Percentiles rank a stretch among this genome's conserved stretches.
Conservation (phyloP, 1,140 invertebrate genomes). For the Aethina tumida region DNA sequence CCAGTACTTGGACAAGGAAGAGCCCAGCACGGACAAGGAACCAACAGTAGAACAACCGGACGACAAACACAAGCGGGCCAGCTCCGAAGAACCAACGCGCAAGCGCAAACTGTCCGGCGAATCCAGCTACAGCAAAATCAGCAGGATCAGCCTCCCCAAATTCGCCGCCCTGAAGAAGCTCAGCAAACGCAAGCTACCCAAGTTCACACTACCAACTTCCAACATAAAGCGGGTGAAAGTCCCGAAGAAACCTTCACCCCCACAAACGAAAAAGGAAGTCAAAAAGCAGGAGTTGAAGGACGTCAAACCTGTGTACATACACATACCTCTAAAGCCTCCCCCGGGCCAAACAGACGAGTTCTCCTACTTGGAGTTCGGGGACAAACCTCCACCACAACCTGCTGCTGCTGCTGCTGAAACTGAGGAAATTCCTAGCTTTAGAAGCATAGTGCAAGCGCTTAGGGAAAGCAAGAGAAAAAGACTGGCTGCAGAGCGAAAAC, state of each 20-base stretch:
- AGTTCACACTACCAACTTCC: slow-evolving; percentile 22
- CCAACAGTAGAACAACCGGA: slow-evolving; percentile 7
- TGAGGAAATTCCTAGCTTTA: neutral
- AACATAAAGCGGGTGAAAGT: slow-evolving; percentile 10
- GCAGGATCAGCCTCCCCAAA: slow-evolving; percentile 29
- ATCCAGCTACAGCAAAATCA: slow-evolving; percentile 30
- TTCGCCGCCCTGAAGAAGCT: slow-evolving; percentile 28
- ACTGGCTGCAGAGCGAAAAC: neutral
- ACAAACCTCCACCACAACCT: slow-evolving; percentile 3
- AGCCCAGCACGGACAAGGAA: slow-evolving; percentile 12
- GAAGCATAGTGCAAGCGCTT: no score
- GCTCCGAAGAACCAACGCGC: slow-evolving; percentile 19
- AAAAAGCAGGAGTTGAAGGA: slow-evolving; percentile 9
- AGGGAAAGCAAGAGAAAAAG: neutral
- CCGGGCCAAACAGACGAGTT: slow-evolving; percentile 29
- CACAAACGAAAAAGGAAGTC: slow-evolving; percentile 4
- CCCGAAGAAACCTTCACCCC: neutral
- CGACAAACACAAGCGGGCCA: slow-evolving; percentile 10
- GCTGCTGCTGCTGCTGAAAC: neutral
- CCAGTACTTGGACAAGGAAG: slow-evolving; percentile 34
- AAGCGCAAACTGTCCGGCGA: slow-evolving; percentile 31
- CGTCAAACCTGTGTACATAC: slow-evolving; percentile 30
- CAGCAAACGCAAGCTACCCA: slow-evolving; percentile 30
- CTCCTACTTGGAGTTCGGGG: slow-evolving; percentile 27
- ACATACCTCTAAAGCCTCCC: slow-evolving; percentile 34